Evolutionary conservation across 2,888 invertebrate species (phyloP), one percentile per base, ranked within the genome.

Genomic region (Lasioglossum oenotherae): DNA sequence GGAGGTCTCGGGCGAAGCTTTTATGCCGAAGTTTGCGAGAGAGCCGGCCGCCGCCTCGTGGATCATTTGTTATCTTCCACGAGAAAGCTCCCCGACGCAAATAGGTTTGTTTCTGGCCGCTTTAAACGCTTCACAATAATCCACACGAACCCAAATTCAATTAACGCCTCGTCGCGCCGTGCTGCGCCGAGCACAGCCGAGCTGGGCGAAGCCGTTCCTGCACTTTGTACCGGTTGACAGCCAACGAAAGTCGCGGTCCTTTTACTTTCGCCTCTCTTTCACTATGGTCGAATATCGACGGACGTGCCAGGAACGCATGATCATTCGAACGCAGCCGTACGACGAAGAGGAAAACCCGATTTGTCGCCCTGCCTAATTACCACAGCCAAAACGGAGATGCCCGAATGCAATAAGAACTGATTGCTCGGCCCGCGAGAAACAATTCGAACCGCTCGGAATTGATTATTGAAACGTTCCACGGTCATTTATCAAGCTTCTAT

Each of bases 81-180:
- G 90, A 92, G 92, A 93, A 93, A 93, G 93, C 92, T 94, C 92
- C 90, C 93, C 93, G 93, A 89, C 92, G 92, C 91, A 93, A 94
- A 94, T 93, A 94, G 91, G 91, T 92, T 92, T 93, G 92, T 93
- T 93, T 91, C 92, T 90, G 92, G 91, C 88, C 89, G 92, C 92
- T 93, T 93, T 93, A 93, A 93, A 93, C 93, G 91, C 91, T 92
- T 91, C 92, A 92, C 93, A 93, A 93, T 93, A 91, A 92, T 93
- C 92, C 92, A 84, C 87, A 88, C 87, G 90, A 88, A 90, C 88
- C 89, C 90, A 91, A 92, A 93, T 93, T 93, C 93, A 93, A 93
- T 93, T 93, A 93, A 92, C 92, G 92, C 92, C 91, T 89, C 85
- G 57, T 60, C 82, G 74, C 41, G 53, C 72, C 72, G 49, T 41